These are phyloP conservation scores for Cynopterus sphinx DNA, from an alignment of 2,797 vertebrate genomes.

Conservation along the genomic window DNA sequence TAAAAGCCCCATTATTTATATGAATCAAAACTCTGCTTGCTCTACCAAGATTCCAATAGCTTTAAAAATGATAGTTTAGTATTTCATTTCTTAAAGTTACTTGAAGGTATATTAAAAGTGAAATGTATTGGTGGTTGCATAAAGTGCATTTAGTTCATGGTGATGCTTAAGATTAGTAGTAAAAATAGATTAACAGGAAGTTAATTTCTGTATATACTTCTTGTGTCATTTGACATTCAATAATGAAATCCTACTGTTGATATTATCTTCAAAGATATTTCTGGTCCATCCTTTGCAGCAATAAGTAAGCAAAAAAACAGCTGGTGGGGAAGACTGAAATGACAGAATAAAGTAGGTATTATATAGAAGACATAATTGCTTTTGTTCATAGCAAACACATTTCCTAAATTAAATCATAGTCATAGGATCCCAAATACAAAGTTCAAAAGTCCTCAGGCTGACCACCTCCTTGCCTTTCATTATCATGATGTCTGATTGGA, in stretches of 20 bases:
- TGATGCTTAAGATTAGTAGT: background rate
- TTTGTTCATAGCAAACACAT: background rate
- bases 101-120: background rate
- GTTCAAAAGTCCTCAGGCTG: background rate
- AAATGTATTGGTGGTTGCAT: background rate
- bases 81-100: background rate
- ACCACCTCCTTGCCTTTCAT: no score
- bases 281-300: conserved; percentile 30
- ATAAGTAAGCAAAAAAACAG: conserved; percentile 24
- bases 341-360: background rate
- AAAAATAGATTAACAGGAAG: background rate
- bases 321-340: background rate
- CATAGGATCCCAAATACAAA: background rate
- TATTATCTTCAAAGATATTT: background rate
- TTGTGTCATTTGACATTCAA: background rate
- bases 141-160: background rate
- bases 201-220: background rate
- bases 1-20: background rate
- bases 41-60: background rate
- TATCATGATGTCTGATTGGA: background rate
- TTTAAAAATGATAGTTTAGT: background rate
- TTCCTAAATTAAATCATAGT: background rate
- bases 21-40: background rate
- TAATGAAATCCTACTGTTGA: background rate
- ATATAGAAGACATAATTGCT: background rate